Evolutionary conservation across 2,888 invertebrate species (phyloP).

Genomic region (Resseliella maxima): DNA sequence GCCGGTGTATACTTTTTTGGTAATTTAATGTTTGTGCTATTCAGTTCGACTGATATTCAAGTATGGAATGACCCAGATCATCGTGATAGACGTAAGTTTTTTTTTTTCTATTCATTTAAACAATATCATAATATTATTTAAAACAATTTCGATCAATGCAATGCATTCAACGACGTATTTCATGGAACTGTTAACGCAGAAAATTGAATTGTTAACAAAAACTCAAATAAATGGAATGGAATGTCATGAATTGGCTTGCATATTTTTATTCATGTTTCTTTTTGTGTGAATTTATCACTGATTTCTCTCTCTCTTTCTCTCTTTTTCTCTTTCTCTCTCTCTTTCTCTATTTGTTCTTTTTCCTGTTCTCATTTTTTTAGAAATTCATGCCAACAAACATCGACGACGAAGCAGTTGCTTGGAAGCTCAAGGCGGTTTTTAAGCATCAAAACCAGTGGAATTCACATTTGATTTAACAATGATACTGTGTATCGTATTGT

Average conservation of each 20-base stretch:
- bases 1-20: conserved; percentile 77
- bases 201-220: not conserved
- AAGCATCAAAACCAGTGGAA: not conserved
- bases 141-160: not conserved
- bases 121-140: too few species aligned
- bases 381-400: conserved; percentile 25
- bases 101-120: not conserved
- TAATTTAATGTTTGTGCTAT: conserved; percentile 76
- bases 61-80: conserved; percentile 75
- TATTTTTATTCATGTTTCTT: not conserved
- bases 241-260: not conserved
- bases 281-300: not conserved
- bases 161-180: not conserved
- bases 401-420: conserved; percentile 40
- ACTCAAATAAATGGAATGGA: not conserved
- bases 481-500: conserved; percentile 39
- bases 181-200: too few species aligned
- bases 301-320: not conserved
- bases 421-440: conserved; percentile 26
- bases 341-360: not conserved
- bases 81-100: conserved; percentile 8
- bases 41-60: conserved; percentile 76
- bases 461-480: not conserved
- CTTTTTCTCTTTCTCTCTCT: not conserved
- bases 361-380: not conserved